phyloP scores from a whole-genome alignment of 2,113 vertebrate species.

The Ancistrus triradiatus region DNA sequence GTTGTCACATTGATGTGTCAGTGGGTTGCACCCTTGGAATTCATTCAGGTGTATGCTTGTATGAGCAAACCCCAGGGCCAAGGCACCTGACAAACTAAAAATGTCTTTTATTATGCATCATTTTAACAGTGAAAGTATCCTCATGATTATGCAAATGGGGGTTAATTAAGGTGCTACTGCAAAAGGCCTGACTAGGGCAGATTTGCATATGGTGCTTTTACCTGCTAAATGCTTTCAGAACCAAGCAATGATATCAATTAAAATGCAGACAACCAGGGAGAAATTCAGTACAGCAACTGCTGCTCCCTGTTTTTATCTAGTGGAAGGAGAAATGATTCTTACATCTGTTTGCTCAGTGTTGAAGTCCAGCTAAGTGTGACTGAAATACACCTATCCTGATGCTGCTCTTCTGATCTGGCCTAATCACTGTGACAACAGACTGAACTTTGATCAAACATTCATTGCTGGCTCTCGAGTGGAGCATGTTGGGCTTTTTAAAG shows the following conservation, averaged over 20 bases:
- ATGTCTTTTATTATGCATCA: constrained; percentile 32
- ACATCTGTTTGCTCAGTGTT: constrained; percentile 3
- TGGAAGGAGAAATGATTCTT: background rate
- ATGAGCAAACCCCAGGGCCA: background rate
- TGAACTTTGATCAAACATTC: constrained; percentile 47
- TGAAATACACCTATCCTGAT: background rate
- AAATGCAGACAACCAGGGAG: constrained; percentile 22
- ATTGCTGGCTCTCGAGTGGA: constrained; percentile 7
- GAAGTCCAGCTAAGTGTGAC: background rate
- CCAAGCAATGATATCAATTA: constrained; percentile 32
- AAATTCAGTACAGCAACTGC: constrained; percentile 10
- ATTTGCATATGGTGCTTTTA: constrained; percentile 39
- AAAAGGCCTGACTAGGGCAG: constrained; percentile 20
- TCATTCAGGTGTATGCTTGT: background rate
- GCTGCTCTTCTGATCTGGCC: constrained; percentile 19
- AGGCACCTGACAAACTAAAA: constrained; percentile 23
- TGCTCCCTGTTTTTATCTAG: background rate
- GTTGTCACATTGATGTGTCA: too few species aligned
- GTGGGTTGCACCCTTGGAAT: too few species aligned
- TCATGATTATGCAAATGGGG: constrained; percentile 38
- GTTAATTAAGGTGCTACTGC: constrained; percentile 22
- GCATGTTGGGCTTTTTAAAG: constrained; percentile 40
- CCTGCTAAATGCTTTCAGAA: constrained; percentile 14
- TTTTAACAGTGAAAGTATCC: constrained; percentile 28
- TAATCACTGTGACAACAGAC: constrained; percentile 42